These are phyloP conservation scores for Pomatorhinus ruficollis DNA, from an alignment of 2,113 vertebrate species.

Conservation along the genomic window DNA sequence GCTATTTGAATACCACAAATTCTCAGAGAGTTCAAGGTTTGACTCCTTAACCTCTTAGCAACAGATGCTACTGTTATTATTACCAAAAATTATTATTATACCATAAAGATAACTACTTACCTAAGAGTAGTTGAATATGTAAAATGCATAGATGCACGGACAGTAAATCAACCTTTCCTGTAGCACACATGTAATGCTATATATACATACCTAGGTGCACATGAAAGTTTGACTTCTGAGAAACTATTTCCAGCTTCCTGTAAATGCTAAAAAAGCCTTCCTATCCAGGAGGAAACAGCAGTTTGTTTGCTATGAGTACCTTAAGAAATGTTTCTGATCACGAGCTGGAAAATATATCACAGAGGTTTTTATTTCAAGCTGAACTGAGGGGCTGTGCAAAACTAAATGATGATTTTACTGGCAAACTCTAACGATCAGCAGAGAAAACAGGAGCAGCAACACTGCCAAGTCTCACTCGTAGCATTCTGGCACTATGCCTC, in stretches of 20 bases:
- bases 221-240: neutral
- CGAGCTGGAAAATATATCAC: neutral
- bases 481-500: neutral
- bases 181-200: fast-evolving
- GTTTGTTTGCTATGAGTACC: neutral
- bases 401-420: neutral
- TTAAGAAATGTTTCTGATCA: neutral
- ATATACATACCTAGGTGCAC: fast-evolving
- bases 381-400: neutral
- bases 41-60: neutral
- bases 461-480: neutral
- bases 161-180: neutral
- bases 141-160: neutral
- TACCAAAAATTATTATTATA: neutral
- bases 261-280: neutral
- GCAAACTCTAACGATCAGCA: neutral
- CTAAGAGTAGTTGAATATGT: neutral
- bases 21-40: neutral
- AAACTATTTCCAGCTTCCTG: neutral
- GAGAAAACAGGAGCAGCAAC: neutral
- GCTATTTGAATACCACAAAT: neutral
- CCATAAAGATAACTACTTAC: neutral
- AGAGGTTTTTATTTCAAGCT: neutral
- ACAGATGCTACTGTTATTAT: neutral
- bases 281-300: neutral